These are phyloP conservation scores for Corvus cornix DNA, from an alignment of 2,113 vertebrate species.

Conservation along the genomic window DNA sequence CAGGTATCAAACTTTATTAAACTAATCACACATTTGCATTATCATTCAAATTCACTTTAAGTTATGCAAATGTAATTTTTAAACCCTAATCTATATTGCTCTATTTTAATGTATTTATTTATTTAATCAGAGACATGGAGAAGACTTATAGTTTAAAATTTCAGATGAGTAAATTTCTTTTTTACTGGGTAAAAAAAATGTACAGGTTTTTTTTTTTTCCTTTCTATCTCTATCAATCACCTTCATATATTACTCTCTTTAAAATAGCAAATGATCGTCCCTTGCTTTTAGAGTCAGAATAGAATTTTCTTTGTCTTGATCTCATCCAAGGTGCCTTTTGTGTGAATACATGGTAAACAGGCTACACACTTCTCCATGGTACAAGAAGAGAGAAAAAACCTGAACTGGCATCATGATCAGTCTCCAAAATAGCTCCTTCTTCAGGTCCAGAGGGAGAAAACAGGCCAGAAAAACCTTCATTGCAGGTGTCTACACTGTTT, in stretches of 20 bases:
- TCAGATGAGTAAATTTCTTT: neutral
- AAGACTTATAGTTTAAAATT: neutral
- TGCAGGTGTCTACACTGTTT: neutral
- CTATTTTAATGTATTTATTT: neutral
- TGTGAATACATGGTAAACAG: neutral
- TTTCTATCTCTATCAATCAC: neutral
- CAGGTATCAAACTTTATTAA: constrained; percentile 5
- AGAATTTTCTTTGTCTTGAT: neutral
- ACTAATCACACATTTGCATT: neutral
- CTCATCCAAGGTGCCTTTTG: neutral
- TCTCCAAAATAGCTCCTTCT: neutral
- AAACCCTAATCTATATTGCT: neutral
- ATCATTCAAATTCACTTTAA: neutral
- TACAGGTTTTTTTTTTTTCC: too few relatives aligned
- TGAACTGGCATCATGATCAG: neutral
- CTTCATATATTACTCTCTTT: neutral
- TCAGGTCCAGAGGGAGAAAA: neutral
- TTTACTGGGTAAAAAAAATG: neutral
- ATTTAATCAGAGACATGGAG: neutral
- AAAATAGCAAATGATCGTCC: neutral
- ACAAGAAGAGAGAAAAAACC: neutral
- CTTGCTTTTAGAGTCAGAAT: neutral
- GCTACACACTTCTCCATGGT: neutral
- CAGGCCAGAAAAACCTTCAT: neutral
- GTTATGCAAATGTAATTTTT: neutral